These are phyloP conservation scores for Ochropacha duplaris DNA, from an alignment of 2,888 invertebrate species.

Conservation along the genomic window DNA sequence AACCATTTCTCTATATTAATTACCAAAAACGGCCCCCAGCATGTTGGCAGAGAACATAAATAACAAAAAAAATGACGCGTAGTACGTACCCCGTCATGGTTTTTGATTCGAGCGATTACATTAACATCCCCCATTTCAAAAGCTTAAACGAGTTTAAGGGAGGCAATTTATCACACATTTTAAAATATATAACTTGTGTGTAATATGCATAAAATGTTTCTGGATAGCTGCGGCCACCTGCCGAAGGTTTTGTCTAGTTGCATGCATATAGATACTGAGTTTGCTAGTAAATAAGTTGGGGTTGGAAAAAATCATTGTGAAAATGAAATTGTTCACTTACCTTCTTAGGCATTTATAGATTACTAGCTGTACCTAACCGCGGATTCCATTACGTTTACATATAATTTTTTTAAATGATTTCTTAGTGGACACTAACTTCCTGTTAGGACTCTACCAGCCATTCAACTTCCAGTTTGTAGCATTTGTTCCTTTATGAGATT, in stretches of 20 bases:
- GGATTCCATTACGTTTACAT: too few relatives aligned
- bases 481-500: too few relatives aligned
- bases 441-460: too few relatives aligned
- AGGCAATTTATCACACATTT: slow-evolving; percentile 64
- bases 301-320: too few relatives aligned
- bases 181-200: slow-evolving; percentile 42
- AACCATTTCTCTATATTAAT: slow-evolving; percentile 72
- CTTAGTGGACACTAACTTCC: too few relatives aligned
- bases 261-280: background rate
- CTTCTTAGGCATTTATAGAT: too few relatives aligned
- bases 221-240: slow-evolving; percentile 47
- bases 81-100: slow-evolving; percentile 86
- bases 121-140: slow-evolving; percentile 50
- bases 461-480: too few relatives aligned
- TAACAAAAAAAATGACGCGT: slow-evolving; percentile 65
- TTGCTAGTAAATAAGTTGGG: background rate
- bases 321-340: too few relatives aligned
- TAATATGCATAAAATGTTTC: slow-evolving; percentile 52
- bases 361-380: too few relatives aligned
- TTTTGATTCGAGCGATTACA: slow-evolving; percentile 70
- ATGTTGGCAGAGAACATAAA: slow-evolving; percentile 55
- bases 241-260: slow-evolving; percentile 16
- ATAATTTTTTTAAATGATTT: too few relatives aligned
- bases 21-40: slow-evolving; percentile 55
- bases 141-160: slow-evolving; percentile 58